Evolutionary conservation across 2,113 vertebrate genomes (phyloP).

Genomic region (Tupaia chinensis): DNA sequence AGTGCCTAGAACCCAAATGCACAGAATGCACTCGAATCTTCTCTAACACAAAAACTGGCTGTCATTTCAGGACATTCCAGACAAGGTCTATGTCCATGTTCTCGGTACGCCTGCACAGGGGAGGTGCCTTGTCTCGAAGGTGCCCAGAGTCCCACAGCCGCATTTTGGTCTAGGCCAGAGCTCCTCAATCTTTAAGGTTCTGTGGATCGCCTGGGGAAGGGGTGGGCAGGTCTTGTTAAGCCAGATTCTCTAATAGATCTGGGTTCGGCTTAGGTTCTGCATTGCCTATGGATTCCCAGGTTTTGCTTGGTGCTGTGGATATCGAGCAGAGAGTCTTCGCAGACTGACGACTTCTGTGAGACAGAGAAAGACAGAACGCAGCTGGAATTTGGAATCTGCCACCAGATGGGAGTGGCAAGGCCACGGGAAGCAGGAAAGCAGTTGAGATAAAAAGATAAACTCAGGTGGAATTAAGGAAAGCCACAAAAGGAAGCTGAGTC

Average conservation of each 20-base stretch:
- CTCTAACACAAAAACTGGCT: not conserved
- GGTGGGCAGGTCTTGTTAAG: not conserved
- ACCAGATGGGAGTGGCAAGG: not conserved
- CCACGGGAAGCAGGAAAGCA: no score
- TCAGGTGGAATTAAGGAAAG: not conserved
- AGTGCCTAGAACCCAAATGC: not conserved
- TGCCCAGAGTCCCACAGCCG: not conserved
- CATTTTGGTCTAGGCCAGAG: not conserved
- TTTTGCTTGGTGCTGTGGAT: not conserved
- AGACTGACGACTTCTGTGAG: not conserved
- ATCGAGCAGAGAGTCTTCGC: not conserved
- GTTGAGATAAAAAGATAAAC: not conserved
- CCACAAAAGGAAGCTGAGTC: not conserved
- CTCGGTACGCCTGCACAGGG: not conserved
- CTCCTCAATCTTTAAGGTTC: not conserved
- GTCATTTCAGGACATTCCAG: not conserved
- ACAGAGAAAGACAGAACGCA: not conserved
- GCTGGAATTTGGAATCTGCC: not conserved
- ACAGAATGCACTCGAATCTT: not conserved
- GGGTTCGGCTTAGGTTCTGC: not conserved
- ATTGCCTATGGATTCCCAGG: not conserved
- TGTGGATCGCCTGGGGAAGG: accelerated
- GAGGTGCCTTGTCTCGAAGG: not conserved
- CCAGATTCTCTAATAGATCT: not conserved
- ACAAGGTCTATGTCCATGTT: not conserved